Base-by-base conservation (phyloP, 2,113 vertebrate genomes). In the Vicugna pacos region DNA sequence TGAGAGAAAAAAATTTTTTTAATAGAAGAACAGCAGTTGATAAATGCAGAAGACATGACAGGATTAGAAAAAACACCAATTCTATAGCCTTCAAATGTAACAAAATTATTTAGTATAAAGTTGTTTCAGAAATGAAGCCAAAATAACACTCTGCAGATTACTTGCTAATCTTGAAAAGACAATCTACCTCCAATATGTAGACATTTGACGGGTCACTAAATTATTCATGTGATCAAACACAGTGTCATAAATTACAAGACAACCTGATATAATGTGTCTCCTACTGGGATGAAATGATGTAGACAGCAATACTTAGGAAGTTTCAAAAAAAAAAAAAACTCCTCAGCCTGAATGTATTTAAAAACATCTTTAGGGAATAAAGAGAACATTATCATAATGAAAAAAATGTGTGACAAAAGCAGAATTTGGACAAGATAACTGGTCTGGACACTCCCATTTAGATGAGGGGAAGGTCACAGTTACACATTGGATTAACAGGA, bases 351-450 rank as follows among this genome's bases (percentile, higher is more conserved):
- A 89, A 80, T 76, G 9, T 42, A 46, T 86, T 86, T 69, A 65
- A 77, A n/a, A n/a, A 9, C 32, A 14, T 76, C 60, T 30, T 65
- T 52, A 77, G 5, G 32, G 17, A 87, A 85, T 56, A 60, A 54
- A 80, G 24, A 94, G 90, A 90, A 70, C 28, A 93, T 73, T 70
- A 76, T 46, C 26, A 70, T n/a, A 83, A 60, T 79, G 70, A 91
- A 77, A 87, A 87, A 91, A 56, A 56, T 35, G 65, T 48, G 19
- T 50, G 46, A 82, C 15, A 82, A 96, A 80, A 50, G 3, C 46
- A 91, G 35, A 84, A 84, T 88, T 62, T 94, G 65, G n/a, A 79
- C 54, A 67, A 84, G 54, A 70, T 30, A 94, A 77, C 20, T 87
- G 22, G 3, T 46, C 32, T 54, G 9, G 26, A 56, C 16, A 90